These are phyloP conservation scores for Phenganax stokvisi DNA, from an alignment of 92 coral and sea anemone species.

Conservation along the genomic window DNA sequence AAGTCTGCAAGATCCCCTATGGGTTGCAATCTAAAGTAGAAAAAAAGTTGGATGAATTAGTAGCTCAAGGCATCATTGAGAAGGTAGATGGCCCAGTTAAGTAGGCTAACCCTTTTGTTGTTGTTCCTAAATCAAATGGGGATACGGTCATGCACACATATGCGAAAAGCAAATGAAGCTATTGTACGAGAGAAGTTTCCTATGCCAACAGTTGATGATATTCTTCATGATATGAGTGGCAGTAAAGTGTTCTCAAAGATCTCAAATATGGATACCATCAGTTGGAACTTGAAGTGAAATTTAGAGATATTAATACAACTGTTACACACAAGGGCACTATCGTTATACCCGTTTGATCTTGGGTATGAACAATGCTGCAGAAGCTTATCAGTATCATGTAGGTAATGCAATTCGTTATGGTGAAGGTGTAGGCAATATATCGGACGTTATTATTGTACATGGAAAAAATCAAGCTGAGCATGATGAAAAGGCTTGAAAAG, in stretches of 20 bases:
- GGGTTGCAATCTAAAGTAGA: conserved; percentile 33
- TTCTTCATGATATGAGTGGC: conserved; percentile 40
- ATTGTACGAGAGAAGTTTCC: conserved; percentile 38
- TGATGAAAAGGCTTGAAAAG: conserved; percentile 40
- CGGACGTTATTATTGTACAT: conserved; percentile 47
- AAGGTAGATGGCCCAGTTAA: conserved; percentile 33
- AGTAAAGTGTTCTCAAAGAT: conserved; percentile 42
- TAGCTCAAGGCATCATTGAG: conserved; percentile 16
- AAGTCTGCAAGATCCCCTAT: conserved; percentile 27
- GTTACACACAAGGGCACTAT: conserved; percentile 41
- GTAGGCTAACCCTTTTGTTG: conserved; percentile 41
- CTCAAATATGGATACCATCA: conserved; percentile 50
- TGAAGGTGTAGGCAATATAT: conserved; percentile 44
- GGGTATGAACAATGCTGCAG: conserved; percentile 43
- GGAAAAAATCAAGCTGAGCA: conserved; percentile 43
- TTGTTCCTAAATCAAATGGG: conserved; percentile 42
- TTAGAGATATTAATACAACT: conserved; percentile 35
- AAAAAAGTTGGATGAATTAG: conserved; percentile 26
- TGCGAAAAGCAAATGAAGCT: conserved; percentile 40
- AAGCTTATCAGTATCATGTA: conserved; percentile 46
- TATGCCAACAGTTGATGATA: conserved; percentile 48
- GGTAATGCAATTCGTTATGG: conserved; percentile 40
- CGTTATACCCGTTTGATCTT: conserved; percentile 43
- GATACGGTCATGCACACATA: conserved; percentile 29
- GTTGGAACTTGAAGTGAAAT: conserved; percentile 43